Conservation (phyloP, 2,113 vertebrate genomes). For the Zonotrichia leucophrys region DNA sequence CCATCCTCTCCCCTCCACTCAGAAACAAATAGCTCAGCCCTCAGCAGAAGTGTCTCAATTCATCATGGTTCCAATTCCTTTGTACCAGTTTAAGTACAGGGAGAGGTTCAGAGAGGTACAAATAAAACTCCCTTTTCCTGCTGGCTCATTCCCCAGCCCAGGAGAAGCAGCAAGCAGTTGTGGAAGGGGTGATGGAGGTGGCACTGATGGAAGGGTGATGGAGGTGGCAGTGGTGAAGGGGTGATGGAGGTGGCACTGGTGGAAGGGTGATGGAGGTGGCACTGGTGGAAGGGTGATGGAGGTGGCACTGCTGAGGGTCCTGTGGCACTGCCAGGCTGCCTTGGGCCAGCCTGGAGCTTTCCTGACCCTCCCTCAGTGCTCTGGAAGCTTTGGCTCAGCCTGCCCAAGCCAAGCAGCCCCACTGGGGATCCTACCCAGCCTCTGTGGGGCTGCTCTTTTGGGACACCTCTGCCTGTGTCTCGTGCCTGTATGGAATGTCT, state of each 20-base stretch:
- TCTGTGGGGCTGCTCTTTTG: background rate
- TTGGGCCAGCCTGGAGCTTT: background rate
- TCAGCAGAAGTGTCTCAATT: background rate
- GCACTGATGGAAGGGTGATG: background rate
- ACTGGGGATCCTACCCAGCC: background rate
- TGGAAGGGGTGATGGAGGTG: background rate
- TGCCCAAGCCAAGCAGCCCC: background rate
- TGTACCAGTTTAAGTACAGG: background rate
- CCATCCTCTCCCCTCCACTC: background rate
- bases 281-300: too few species aligned
- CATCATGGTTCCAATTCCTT: background rate
- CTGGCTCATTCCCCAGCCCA: background rate
- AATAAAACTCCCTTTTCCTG: background rate
- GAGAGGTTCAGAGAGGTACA: background rate
- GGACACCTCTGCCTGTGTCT: background rate
- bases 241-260: too few species aligned
- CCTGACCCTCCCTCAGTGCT: background rate
- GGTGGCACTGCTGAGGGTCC: background rate
- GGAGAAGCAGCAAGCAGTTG: background rate
- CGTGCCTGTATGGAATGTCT: rapidly evolving
- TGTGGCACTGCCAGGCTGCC: background rate
- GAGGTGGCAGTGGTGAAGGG: too few species aligned
- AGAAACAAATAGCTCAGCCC: background rate
- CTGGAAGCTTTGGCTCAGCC: background rate
- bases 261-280: too few species aligned